Percentiles rank a stretch among this genome's conserved stretches.
Conservation (phyloP, 1,140 invertebrate species). For the Sitophilus oryzae region DNA sequence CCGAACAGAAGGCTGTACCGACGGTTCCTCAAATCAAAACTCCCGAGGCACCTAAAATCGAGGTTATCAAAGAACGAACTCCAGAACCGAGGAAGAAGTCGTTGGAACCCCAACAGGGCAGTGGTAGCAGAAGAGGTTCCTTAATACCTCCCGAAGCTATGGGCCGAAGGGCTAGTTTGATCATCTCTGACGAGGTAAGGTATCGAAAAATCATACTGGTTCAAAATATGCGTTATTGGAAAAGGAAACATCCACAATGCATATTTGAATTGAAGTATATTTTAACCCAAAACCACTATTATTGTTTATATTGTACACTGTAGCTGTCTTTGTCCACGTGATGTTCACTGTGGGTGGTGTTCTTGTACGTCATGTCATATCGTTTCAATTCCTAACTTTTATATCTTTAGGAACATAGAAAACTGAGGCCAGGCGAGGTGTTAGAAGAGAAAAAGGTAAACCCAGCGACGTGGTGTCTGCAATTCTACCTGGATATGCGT, state of each 20-base stretch:
- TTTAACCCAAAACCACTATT: neutral
- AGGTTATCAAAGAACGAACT: slow-evolving; percentile 72
- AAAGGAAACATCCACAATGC: too few relatives aligned
- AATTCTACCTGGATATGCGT: slow-evolving; percentile 10
- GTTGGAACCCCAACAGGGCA: slow-evolving; percentile 67
- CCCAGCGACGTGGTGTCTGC: slow-evolving; percentile 21
- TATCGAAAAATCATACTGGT: too few relatives aligned
- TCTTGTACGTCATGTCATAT: slow-evolving; percentile 9
- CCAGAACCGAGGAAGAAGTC: slow-evolving; percentile 71
- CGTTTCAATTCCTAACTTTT: slow-evolving; percentile 29
- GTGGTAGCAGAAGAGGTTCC: slow-evolving; percentile 69
- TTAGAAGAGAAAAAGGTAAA: slow-evolving; percentile 91
- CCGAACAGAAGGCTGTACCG: slow-evolving; percentile 38
- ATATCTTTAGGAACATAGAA: slow-evolving; percentile 51
- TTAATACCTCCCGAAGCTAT: slow-evolving; percentile 78
- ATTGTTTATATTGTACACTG: neutral
- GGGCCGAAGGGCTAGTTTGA: slow-evolving; percentile 76
- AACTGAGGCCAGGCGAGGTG: slow-evolving; percentile 88
- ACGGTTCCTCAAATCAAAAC: slow-evolving; percentile 70
- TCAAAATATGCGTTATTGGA: too few relatives aligned
- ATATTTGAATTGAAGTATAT: neutral
- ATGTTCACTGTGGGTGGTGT: neutral
- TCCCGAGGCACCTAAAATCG: slow-evolving; percentile 76
- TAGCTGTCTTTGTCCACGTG: slow-evolving; percentile 13
- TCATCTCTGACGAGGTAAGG: slow-evolving; percentile 89